Conservation (phyloP, 2,113 vertebrate species). For the Myanophis thanlyinensis region DNA sequence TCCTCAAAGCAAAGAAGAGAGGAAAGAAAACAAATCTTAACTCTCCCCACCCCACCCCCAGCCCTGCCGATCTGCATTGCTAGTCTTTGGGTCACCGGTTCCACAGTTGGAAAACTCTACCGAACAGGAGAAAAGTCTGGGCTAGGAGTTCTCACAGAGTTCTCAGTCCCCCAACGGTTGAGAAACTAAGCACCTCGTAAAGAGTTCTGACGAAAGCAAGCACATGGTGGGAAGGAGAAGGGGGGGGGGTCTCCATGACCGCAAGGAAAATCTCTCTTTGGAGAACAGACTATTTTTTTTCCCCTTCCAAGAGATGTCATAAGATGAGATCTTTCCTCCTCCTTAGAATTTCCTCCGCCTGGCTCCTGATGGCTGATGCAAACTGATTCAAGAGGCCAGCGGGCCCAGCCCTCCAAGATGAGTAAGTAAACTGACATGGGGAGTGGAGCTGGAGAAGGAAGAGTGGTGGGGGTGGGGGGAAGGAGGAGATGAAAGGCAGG, state of each 20-base stretch:
- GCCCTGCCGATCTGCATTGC: neutral
- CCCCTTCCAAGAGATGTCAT: conserved; percentile 60
- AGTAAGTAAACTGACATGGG: conserved; percentile 65
- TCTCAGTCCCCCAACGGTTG: conserved; percentile 35
- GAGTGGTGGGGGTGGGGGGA: too few relatives aligned
- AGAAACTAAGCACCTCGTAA: conserved; percentile 43
- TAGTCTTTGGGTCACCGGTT: neutral
- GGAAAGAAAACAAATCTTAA: neutral
- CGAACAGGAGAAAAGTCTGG: neutral
- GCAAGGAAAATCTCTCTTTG: conserved; percentile 52
- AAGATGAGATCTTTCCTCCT: conserved; percentile 63
- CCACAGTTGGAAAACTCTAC: conserved; percentile 7
- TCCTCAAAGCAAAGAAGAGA: neutral
- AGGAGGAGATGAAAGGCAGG: neutral
- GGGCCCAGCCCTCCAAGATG: conserved; percentile 64
- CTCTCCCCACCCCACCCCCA: neutral
- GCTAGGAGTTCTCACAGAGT: neutral
- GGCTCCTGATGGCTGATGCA: conserved; percentile 43
- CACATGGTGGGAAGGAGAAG: neutral
- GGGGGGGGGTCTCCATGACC: conserved; percentile 34
- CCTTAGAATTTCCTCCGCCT: neutral
- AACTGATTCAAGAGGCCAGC: conserved; percentile 68
- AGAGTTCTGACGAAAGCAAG: conserved; percentile 35
- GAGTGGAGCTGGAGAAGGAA: neutral
- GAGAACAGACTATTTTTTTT: conserved; percentile 63